phyloP scores from a whole-genome alignment of 2,888 invertebrate genomes.

The Physocephala rufipes region DNA sequence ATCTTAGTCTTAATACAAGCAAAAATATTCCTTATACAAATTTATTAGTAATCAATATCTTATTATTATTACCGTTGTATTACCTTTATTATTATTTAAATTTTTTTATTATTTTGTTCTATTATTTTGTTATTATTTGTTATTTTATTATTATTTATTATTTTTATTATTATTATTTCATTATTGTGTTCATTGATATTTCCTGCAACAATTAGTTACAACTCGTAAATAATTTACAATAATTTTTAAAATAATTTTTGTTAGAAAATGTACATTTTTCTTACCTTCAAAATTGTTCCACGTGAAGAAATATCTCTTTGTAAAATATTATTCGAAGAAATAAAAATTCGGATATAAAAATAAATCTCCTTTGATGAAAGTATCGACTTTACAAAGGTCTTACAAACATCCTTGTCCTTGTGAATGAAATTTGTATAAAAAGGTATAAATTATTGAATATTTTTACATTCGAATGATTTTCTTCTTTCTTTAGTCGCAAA shows the following conservation, averaged over 20 bases:
- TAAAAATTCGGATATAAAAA: too few species aligned
- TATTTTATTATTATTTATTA: background rate
- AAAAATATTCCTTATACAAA: background rate
- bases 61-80: background rate
- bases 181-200: background rate
- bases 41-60: too few species aligned
- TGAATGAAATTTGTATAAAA: too few species aligned
- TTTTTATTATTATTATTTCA: background rate
- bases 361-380: too few species aligned
- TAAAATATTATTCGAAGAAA: too few species aligned
- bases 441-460: too few species aligned
- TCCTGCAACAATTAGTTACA: background rate
- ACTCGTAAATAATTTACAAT: conserved; percentile 3
- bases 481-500: background rate
- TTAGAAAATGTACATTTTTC: too few species aligned
- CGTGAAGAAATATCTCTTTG: too few species aligned
- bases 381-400: too few species aligned
- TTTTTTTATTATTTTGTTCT: background rate
- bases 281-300: too few species aligned
- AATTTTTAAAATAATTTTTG: background rate
- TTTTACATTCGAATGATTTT: background rate
- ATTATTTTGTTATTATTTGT: background rate
- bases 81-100: background rate
- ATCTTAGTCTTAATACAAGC: too few species aligned
- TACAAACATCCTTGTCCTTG: too few species aligned